A percentile compares a stretch with the other conserved stretches of the same genome.
Conservation (phyloP, 2,797 vertebrate species). For the Rhinichthys osculus region DNA sequence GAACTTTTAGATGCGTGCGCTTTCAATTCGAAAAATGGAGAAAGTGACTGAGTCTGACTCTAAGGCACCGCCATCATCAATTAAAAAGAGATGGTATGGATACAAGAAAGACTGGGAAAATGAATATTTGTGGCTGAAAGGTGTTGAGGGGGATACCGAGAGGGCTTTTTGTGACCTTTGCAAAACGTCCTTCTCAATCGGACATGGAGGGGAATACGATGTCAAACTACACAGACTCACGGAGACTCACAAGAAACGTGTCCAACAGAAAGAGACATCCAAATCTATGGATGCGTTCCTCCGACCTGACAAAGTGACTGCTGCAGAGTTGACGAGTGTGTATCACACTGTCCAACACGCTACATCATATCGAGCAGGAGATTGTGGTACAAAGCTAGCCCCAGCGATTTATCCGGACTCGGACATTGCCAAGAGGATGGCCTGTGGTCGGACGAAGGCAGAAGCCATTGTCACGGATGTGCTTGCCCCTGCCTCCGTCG, state of each 20-base stretch:
- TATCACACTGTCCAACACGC: not conserved
- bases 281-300: no score
- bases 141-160: not conserved
- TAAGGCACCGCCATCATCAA: not conserved
- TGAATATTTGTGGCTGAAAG: not conserved
- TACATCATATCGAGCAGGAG: not conserved
- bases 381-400: not conserved
- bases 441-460: no score
- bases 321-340: not conserved
- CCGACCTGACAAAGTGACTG: no score
- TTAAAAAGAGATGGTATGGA: not conserved
- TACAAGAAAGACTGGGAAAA: not conserved
- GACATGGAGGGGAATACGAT: not conserved
- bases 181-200: not conserved
- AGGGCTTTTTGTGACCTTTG: not conserved
- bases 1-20: no score
- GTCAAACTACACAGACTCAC: no score
- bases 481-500: no score
- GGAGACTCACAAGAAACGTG: constrained; percentile 6
- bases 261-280: no score
- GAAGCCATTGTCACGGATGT: no score
- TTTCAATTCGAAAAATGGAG: not conserved
- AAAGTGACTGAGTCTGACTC: not conserved
- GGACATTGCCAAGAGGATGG: no score
- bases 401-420: not conserved